Evolutionary conservation across 2,888 invertebrate species (phyloP).

Genomic region (Euplagia quadripunctaria): DNA sequence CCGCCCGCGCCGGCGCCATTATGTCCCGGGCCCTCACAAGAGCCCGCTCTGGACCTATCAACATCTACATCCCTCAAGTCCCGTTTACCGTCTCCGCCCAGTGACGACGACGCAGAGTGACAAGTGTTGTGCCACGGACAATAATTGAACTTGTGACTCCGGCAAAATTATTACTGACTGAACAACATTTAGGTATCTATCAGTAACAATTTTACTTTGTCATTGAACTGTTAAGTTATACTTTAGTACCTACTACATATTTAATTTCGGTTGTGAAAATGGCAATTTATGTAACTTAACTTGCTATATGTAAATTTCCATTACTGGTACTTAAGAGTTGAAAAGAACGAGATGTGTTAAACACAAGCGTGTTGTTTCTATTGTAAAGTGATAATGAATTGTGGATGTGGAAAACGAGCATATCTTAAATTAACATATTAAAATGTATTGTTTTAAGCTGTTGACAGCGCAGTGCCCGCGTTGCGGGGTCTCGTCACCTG

Average conservation of each 20-base stretch:
- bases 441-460: conserved; percentile 33
- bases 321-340: conserved; percentile 78
- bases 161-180: conserved; percentile 69
- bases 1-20: conserved; percentile 28
- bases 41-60: conserved; percentile 78
- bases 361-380: conserved; percentile 81
- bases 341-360: conserved; percentile 80
- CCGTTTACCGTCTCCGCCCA: conserved; percentile 55
- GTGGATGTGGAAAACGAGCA: conserved; percentile 68
- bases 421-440: conserved; percentile 72
- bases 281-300: conserved; percentile 85
- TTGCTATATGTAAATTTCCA: conserved; percentile 81
- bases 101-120: conserved; percentile 75
- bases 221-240: conserved; percentile 80
- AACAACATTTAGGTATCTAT: conserved; percentile 17
- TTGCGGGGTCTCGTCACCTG: conserved; percentile 7
- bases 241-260: conserved; percentile 81
- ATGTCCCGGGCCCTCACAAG: conserved; percentile 48
- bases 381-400: conserved; percentile 72
- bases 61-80: conserved; percentile 67
- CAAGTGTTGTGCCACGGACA: conserved; percentile 80
- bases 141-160: conserved; percentile 59
- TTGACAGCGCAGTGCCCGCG: conserved; percentile 3
- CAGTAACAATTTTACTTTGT: conserved; percentile 70
- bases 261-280: conserved; percentile 88